A percentile compares a stretch with the other conserved stretches of the same genome.
Conservation (phyloP, 64 coral and sea anemone genomes). For the Exaiptasia diaphana region DNA sequence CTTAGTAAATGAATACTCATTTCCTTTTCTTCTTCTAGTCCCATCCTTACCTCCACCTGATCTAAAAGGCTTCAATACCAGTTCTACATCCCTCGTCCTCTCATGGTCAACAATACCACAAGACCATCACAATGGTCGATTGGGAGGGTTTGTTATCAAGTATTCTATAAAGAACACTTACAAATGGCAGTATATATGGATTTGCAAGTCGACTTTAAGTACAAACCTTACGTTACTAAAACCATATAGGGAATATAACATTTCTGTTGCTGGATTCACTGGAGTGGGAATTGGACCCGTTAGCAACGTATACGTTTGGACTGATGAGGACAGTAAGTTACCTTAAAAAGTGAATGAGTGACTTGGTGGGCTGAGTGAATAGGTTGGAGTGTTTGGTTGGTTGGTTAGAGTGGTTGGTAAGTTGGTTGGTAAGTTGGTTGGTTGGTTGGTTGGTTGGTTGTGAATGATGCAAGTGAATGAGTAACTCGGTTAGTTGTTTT, state of each 20-base stretch:
- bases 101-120: not conserved
- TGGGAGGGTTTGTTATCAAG: not conserved
- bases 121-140: not conserved
- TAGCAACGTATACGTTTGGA: not conserved
- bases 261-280: not conserved
- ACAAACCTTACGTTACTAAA: not conserved
- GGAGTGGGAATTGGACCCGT: not conserved
- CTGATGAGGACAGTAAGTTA: slow-evolving; percentile 24
- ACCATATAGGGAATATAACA: not conserved
- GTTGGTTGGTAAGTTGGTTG: not conserved
- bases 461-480: not conserved
- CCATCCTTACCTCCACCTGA: not conserved
- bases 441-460: not conserved
- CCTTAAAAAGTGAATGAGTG: not conserved
- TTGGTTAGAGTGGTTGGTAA: not conserved
- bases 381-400: not conserved
- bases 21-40: slow-evolving; percentile 2
- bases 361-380: not conserved
- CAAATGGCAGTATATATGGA: not conserved
- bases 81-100: not conserved
- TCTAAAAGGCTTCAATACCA: not conserved
- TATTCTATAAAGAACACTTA: not conserved
- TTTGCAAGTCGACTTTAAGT: not conserved
- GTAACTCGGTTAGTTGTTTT: no score
- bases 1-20: no score